Conservation (phyloP, 1,140 invertebrate genomes). For the Xylocopa sonorina region DNA sequence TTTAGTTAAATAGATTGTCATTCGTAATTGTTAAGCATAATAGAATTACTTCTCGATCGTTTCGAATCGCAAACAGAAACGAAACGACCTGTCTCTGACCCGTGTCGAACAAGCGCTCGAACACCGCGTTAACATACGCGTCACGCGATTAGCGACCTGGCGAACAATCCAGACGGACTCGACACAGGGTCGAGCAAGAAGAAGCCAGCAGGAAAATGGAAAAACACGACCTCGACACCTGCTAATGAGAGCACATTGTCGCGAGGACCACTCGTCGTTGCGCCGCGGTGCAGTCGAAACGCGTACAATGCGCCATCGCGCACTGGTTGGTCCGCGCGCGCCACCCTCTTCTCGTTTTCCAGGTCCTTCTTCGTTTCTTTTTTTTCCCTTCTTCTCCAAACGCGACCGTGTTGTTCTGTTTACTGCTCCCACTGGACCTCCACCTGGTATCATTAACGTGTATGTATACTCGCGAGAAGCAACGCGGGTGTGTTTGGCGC, state of each 20-base stretch:
- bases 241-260: constrained; percentile 22
- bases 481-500: constrained; percentile 10
- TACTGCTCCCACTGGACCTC: constrained; percentile 5
- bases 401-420: not conserved
- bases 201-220: not conserved
- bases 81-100: too few relatives aligned
- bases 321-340: not conserved
- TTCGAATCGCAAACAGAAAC: too few relatives aligned
- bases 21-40: too few relatives aligned
- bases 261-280: not conserved
- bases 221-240: not conserved
- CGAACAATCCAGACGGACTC: not conserved
- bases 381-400: not conserved
- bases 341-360: not conserved
- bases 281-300: not conserved
- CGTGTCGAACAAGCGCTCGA: too few relatives aligned
- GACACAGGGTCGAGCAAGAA: too few relatives aligned
- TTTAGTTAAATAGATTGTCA: too few relatives aligned
- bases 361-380: too few relatives aligned
- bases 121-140: not conserved
- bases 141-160: not conserved
- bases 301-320: not conserved
- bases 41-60: too few relatives aligned
- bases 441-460: constrained; percentile 12
- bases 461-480: not conserved